Base-by-base conservation (phyloP, 2,888 invertebrate species). In the Oscheius myriophilus region DNA sequence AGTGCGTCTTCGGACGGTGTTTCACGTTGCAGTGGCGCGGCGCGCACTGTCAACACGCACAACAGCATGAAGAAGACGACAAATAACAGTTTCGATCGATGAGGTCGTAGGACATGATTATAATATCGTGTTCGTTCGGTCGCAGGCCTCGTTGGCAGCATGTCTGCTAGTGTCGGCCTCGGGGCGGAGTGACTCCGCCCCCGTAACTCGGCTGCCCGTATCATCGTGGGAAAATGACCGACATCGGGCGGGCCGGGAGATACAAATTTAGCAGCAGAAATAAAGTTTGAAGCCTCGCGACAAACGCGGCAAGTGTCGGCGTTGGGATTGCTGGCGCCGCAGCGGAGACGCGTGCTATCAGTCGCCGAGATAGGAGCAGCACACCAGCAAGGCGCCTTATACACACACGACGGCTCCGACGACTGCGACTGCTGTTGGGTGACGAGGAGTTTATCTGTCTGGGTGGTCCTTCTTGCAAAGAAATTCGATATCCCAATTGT, bases 141-240 rank as follows among this genome's bases (percentile, higher is more conserved):
- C 53, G 63, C 52, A 23, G 39, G 63, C 53, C 63, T 63, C 63
- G 52, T 63, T 52, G 63, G 53, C 53, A 52, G 52, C 63, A 63
- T 63, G 52, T 25, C 52, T 51, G 53, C 49, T 51, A 53, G 52
- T 63, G 53, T 53, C 51, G 52, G 53, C 42, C 52, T 53, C 41
- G 23, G 52, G 53, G 53, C 63, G 52, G 63, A 42, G 52, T 63
- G 63, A 63, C 63, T 63, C 63, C 63, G 63, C 63, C 63, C 63
- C 61, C 61, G 26, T 61, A 61, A 61, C 61, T 61, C 49, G 61
- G 61, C 61, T 46, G 49, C 26, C 61, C 61, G 45, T 59, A 59
- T 61, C 61, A 61, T 61, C 61, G 61, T 61, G 61, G 61, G 61
- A 61, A 49, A 61, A 61, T 61, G 61, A 49, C 49, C 61, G 46